Base-by-base conservation (phyloP, 2,797 vertebrate genomes). In the Phaenicophaeus curvirostris region DNA sequence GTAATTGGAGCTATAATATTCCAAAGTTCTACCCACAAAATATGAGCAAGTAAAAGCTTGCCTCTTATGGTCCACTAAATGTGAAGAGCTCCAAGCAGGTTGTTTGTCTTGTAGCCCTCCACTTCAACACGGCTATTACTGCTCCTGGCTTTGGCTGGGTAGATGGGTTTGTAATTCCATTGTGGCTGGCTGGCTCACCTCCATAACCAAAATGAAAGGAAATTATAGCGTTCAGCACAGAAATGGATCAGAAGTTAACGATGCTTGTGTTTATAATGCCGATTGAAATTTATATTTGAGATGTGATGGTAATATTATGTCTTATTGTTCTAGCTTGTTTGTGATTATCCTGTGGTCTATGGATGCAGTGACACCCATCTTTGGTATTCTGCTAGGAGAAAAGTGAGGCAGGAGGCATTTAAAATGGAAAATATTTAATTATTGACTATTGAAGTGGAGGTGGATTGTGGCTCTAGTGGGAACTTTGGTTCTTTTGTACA, bases 111-210 rank as follows among this genome's bases (percentile, higher is more conserved):
- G 41, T 69, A 84, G 62, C 78, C 66, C 30, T 87, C 88, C n/a
- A n/a, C n/a, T 91, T 87, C 21, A 21, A 67, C 69, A 74, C 75
- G 81, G 78, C 91, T 72, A 15, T 93, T 85, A 21, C 53, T 80
- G 61, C 46, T 54, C 3, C 68, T 93, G 90, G 31, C 71, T 93
- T 91, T 83, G 88, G 90, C 90, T 75, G 42, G 62, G 79, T 80
- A n/a, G 37, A 25, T 78, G 20, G 74, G 91, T 92, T 50, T 87
- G 53, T 62, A 72, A 74, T 81, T 87, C 87, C 92, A 35, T 72
- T 95, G 91, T 92, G 93, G 80, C 86, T 94, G 74, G 23, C 78
- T 96, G 95, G 74, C 71, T 89, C 84, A 81, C 54, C 77, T 92
- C 87, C 95, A 48, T 55, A 94, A 74, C 88, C 91, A 95, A 86